These are phyloP conservation scores for Hemibagrus guttatus DNA, from an alignment of 2,797 vertebrate species.

Conservation along the genomic window DNA sequence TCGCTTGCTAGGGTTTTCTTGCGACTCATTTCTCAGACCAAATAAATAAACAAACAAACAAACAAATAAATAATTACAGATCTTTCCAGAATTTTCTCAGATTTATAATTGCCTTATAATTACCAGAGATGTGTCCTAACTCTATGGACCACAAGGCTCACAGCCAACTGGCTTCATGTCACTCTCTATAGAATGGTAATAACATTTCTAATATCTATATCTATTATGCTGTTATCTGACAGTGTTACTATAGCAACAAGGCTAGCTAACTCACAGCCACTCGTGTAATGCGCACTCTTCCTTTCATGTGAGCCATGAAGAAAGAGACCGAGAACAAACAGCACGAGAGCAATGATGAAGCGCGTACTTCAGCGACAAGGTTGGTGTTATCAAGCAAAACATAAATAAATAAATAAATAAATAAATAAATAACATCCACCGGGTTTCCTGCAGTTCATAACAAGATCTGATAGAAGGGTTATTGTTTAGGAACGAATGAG, in stretches of 20 bases:
- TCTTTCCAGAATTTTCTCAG: background rate
- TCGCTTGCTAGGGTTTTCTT: too few species aligned
- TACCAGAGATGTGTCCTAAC: background rate
- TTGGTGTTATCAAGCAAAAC: background rate
- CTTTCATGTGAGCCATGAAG: constrained; percentile 66
- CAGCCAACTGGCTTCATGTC: background rate
- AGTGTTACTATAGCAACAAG: constrained; percentile 1
- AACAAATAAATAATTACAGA: too few species aligned
- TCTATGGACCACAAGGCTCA: background rate
- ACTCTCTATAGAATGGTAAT: background rate
- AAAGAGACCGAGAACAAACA: constrained; percentile 55
- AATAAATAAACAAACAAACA: too few species aligned
- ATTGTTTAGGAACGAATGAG: background rate
- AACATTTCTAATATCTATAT: constrained; percentile 28
- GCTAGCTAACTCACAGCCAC: constrained; percentile 45
- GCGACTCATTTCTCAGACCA: too few species aligned
- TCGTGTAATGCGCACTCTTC: constrained; percentile 72
- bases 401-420: too few species aligned
- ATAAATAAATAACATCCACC: background rate
- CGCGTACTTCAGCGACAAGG: constrained; percentile 13
- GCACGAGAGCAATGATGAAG: constrained; percentile 47
- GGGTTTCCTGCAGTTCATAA: background rate
- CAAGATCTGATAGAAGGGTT: background rate
- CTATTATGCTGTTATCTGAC: constrained; percentile 11
- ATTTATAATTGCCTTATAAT: background rate